Evolutionary conservation across 2,888 invertebrate species (phyloP).

Genomic region (Drosophila prostipennis): DNA sequence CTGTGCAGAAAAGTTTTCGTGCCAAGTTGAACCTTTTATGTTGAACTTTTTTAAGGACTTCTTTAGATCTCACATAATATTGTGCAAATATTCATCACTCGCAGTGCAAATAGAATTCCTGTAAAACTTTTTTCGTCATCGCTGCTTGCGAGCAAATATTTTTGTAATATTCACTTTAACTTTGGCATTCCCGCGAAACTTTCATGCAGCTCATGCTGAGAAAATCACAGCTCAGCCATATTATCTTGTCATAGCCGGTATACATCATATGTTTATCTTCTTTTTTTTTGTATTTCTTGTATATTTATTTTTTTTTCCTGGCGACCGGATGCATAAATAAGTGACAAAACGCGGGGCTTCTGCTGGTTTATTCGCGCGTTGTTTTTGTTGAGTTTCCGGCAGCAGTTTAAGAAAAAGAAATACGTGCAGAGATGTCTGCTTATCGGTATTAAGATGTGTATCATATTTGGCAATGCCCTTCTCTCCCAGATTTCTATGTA

Average conservation of each 20-base stretch:
- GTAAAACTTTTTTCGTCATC: conserved; percentile 14
- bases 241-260: conserved; percentile 36
- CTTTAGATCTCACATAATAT: conserved; percentile 15
- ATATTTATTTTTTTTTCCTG: conserved; percentile 20
- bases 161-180: conserved; percentile 43
- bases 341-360: conserved; percentile 61
- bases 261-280: conserved; percentile 32
- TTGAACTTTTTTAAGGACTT: neutral
- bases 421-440: conserved; percentile 46
- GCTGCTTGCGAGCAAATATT: conserved; percentile 55
- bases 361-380: conserved; percentile 30
- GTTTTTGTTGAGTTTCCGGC: conserved; percentile 63
- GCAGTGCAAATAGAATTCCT: conserved; percentile 34
- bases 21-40: neutral
- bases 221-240: conserved; percentile 41
- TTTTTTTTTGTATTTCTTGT: conserved; percentile 33
- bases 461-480: conserved; percentile 24
- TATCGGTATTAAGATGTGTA: conserved; percentile 23
- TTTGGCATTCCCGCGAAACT: conserved; percentile 28
- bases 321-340: conserved; percentile 77
- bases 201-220: conserved; percentile 31
- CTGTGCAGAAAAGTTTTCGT: neutral
- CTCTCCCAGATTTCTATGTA: conserved; percentile 55
- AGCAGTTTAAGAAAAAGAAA: conserved; percentile 42
- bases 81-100: conserved; percentile 34